Conservation (phyloP, 2,797 vertebrate genomes). For the Danio aesculapii region DNA sequence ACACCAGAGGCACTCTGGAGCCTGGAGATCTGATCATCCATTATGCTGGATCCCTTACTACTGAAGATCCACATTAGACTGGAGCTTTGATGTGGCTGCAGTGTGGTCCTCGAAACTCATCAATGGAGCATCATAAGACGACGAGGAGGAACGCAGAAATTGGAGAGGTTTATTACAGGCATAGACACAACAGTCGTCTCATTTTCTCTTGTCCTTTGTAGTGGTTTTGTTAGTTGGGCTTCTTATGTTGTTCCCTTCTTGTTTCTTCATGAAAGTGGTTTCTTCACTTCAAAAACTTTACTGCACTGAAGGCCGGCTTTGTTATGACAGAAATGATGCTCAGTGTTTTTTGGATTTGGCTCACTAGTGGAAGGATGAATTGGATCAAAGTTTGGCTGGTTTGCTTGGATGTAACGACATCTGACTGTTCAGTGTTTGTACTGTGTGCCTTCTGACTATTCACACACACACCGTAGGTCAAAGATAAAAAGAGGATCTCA, state of each 20-base stretch:
- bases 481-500: too few species aligned
- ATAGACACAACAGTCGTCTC: slow-evolving; percentile 25
- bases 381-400: background rate
- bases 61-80: slow-evolving; percentile 31
- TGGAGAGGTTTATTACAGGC: slow-evolving; percentile 29
- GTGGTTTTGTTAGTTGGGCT: slow-evolving; percentile 6
- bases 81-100: slow-evolving; percentile 48
- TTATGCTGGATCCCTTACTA: slow-evolving; percentile 23
- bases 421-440: background rate
- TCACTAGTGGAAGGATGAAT: background rate
- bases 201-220: slow-evolving; percentile 41
- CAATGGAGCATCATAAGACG: slow-evolving; percentile 22
- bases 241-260: slow-evolving; percentile 3
- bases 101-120: slow-evolving; percentile 21
- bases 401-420: background rate
- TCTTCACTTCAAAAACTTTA: slow-evolving; percentile 17
- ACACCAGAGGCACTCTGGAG: background rate
- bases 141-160: slow-evolving; percentile 8
- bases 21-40: slow-evolving; percentile 39
- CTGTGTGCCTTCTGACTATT: background rate
- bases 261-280: slow-evolving; percentile 13
- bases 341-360: background rate
- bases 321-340: slow-evolving; percentile 6
- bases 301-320: slow-evolving; percentile 11
- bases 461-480: background rate